phyloP scores from a whole-genome alignment of 2,113 vertebrate species.

The Meriones unguiculatus region DNA sequence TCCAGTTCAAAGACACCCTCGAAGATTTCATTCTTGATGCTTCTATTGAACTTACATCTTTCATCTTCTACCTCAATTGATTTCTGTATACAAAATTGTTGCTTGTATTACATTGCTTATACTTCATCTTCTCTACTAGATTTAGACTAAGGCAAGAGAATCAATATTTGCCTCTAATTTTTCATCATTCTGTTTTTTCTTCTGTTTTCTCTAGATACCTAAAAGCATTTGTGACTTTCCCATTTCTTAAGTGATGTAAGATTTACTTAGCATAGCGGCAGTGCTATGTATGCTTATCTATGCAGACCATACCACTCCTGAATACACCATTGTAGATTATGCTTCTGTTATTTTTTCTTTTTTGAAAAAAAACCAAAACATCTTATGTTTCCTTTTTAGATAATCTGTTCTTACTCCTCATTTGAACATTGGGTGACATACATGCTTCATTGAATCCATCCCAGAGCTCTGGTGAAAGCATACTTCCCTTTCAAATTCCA shows the following conservation, averaged over 20 bases:
- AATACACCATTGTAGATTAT: not conserved
- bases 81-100: not conserved
- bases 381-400: not conserved
- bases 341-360: not conserved
- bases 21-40: not conserved
- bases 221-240: not conserved
- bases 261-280: not conserved
- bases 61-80: not conserved
- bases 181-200: not conserved
- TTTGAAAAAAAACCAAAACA: not conserved
- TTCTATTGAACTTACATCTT: not conserved
- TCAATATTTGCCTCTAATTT: not conserved
- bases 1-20: not conserved
- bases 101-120: not conserved
- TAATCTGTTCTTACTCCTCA: not conserved
- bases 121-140: not conserved
- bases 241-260: not conserved
- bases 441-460: not conserved
- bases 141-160: not conserved
- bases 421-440: not conserved
- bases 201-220: not conserved
- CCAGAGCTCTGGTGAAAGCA: not conserved
- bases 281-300: rapidly evolving
- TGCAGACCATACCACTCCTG: not conserved
- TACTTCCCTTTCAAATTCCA: not conserved